A percentile compares a stretch with the other conserved stretches of the same genome.
These are phyloP conservation scores for Syngnathus scovelli DNA, from an alignment of 2,113 vertebrate genomes.

Conservation along the genomic window DNA sequence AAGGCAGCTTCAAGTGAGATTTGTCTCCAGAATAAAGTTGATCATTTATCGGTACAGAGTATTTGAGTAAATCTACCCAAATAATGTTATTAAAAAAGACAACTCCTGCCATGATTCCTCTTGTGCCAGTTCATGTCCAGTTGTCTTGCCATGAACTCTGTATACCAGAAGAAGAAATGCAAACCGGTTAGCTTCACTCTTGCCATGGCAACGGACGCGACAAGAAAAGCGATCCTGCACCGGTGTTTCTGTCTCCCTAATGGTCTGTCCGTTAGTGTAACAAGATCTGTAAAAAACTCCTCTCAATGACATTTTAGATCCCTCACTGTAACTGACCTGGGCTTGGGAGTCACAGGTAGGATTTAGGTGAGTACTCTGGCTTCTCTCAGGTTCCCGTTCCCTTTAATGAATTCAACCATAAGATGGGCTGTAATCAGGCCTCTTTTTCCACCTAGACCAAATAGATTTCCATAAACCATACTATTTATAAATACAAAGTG, in stretches of 20 bases:
- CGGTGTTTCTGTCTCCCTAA: conserved; percentile 78
- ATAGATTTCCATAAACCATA: not conserved
- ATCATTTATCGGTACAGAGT: not conserved
- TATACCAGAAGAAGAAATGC: conserved; percentile 73
- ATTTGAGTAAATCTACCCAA: not conserved
- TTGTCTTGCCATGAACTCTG: conserved; percentile 75
- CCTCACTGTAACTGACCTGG: conserved; percentile 77
- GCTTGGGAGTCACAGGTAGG: conserved; percentile 72
- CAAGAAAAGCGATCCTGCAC: conserved; percentile 79
- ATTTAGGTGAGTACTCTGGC: conserved; percentile 68
- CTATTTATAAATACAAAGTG: conserved; percentile 19
- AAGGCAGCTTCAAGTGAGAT: not conserved
- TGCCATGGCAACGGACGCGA: conserved; percentile 74
- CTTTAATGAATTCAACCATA: conserved; percentile 69
- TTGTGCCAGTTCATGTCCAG: conserved; percentile 49
- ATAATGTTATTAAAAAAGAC: not conserved
- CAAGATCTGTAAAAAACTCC: conserved; percentile 77
- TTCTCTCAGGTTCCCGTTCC: conserved; percentile 70
- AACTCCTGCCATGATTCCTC: not conserved
- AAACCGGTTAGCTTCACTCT: conserved; percentile 67
- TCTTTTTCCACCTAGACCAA: conserved; percentile 35
- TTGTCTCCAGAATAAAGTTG: not conserved
- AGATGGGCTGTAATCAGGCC: conserved; percentile 48
- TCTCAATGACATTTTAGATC: conserved; percentile 75
- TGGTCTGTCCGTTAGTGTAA: conserved; percentile 79